These are phyloP conservation scores for Glaucidium brasilianum DNA, from an alignment of 2,113 vertebrate genomes.

Conservation along the genomic window DNA sequence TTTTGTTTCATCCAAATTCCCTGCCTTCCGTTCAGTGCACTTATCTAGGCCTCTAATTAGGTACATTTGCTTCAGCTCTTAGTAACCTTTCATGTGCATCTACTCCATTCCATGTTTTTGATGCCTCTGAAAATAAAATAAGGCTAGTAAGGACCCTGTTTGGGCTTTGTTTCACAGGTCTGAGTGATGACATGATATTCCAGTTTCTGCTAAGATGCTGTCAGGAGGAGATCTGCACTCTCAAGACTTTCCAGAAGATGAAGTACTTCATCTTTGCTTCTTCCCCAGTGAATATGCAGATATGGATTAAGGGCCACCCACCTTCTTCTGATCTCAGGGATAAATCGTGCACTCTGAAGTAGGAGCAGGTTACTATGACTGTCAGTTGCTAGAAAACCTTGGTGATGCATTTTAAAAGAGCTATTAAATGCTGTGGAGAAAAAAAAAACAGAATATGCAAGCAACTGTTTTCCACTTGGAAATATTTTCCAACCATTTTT, in stretches of 20 bases:
- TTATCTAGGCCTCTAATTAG: background rate
- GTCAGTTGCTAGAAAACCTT: background rate
- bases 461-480: background rate
- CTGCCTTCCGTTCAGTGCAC: background rate
- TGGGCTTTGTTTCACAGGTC: background rate
- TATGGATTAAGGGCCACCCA: background rate
- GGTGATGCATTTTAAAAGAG: background rate
- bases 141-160: background rate
- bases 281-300: background rate
- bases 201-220: background rate
- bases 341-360: background rate
- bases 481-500: background rate
- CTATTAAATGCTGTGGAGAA: background rate
- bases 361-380: background rate
- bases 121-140: background rate
- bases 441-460: background rate
- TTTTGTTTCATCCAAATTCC: background rate
- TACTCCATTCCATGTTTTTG: rapidly evolving
- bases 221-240: background rate
- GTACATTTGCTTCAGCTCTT: background rate
- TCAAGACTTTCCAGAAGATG: background rate
- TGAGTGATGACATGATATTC: background rate
- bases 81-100: background rate
- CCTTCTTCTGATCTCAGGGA: background rate
- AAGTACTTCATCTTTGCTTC: background rate